Evolutionary conservation across 1,140 invertebrate species (phyloP).

Genomic region (Drosophila mayri): DNA sequence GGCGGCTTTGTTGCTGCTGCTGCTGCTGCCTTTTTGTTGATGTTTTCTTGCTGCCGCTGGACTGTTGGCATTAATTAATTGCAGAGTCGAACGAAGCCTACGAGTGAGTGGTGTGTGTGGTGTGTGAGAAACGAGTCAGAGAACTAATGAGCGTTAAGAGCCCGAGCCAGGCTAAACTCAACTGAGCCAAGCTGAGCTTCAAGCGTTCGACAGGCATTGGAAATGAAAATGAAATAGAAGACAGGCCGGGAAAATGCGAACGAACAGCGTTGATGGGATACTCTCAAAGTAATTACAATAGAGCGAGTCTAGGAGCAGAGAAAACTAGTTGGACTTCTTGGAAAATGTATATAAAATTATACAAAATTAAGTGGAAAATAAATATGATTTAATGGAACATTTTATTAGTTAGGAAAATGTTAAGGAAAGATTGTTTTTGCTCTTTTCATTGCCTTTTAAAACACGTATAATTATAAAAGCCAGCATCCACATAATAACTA

Average conservation of each 20-base stretch:
- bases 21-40: conserved; percentile 48
- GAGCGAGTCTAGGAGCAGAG: conserved; percentile 1
- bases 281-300: conserved; percentile 33
- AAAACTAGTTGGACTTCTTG: not conserved
- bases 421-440: not conserved
- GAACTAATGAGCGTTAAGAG: conserved; percentile 78
- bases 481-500: not conserved
- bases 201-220: conserved; percentile 61
- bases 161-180: conserved; percentile 23
- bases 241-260: conserved; percentile 33
- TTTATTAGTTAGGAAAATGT: not conserved
- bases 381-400: not conserved
- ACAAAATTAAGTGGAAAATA: not conserved
- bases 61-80: conserved; percentile 79
- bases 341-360: not conserved
- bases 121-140: conserved; percentile 76
- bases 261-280: conserved; percentile 21
- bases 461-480: not conserved
- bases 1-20: conserved; percentile 70
- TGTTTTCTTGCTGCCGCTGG: conserved; percentile 41
- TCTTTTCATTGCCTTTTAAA: not conserved
- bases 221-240: conserved; percentile 74
- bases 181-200: conserved; percentile 25
- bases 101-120: not conserved
- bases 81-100: conserved; percentile 53